Evolutionary conservation across 2,888 invertebrate species (phyloP), one percentile per base, ranked within the genome.

Genomic region (Morpho helenor): DNA sequence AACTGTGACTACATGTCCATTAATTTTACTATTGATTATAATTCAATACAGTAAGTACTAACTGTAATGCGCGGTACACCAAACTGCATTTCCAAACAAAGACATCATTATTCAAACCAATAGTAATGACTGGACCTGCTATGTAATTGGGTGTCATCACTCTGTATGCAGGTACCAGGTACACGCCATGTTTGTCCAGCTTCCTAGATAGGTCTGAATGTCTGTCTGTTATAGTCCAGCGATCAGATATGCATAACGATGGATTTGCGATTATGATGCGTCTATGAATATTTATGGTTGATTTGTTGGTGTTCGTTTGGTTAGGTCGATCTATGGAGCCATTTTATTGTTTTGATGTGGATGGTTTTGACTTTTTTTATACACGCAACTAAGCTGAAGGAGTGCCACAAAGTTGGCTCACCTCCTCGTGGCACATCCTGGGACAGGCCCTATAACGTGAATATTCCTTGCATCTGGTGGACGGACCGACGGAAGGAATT

Each of bases 171-270:
- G 43, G 43, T n/a, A 9, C 7, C 7, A 39, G 40, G 8, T 52
- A 44, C 22, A 8, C 9, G 4, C 57, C 47, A 58, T 56, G 45
- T 56, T 8, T 51, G 53, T 41, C 49, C 42, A 16, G 9, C 47
- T 45, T 52, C 52, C 44, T 41, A 49, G 49, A 10, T 47, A 51
- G 44, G 53, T 56, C 31, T 50, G 58, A 50, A 49, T 54, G 56
- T 58, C 58, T 31, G 60, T 52, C 58, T 56, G 31, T 16, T 45
- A 58, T 43, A 58, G 58, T 55, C 54, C 23, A 47, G 42, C 48
- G 44, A 59, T 62, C 49, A 22, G 40, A 50, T 60, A 63, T 58
- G 60, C 60, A 31, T 52, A 42, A 56, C 7, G 44, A 59, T 46
- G 49, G 56, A 55, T 52, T 57, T 10, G 40, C 48, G 50, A 56